A percentile compares a stretch with the other conserved stretches of the same genome.
Evolutionary conservation across 2,113 vertebrate genomes (phyloP).

Genomic region (Formicarius rufipectus): DNA sequence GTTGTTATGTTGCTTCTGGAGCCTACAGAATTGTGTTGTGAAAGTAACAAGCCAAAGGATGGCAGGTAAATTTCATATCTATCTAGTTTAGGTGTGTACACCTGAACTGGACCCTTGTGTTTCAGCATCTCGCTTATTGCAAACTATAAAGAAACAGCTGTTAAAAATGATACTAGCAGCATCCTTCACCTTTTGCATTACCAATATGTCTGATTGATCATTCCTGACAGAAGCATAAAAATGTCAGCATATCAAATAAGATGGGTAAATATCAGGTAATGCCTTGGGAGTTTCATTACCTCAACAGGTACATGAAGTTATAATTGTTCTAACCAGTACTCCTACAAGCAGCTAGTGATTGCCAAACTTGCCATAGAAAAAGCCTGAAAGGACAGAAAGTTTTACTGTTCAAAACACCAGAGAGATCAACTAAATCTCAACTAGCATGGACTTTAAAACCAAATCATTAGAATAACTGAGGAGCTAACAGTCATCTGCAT

Average conservation of each 20-base stretch:
- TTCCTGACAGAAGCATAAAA: constrained; percentile 6
- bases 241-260: constrained; percentile 1
- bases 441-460: neutral
- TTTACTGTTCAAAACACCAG: neutral
- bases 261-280: constrained; percentile 16
- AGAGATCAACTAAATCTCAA: neutral
- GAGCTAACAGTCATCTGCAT: neutral
- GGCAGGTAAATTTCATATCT: neutral
- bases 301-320: constrained; percentile 26
- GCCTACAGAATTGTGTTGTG: neutral
- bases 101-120: neutral
- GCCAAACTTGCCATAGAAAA: neutral
- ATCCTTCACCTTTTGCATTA: neutral
- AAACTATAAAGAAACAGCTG: neutral
- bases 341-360: neutral
- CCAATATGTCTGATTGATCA: neutral
- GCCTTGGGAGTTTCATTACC: neutral
- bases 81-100: neutral
- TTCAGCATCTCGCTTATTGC: neutral
- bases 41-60: neutral
- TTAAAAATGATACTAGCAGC: neutral
- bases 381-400: neutral
- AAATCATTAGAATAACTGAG: neutral
- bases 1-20: neutral
- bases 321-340: constrained; percentile 37